phyloP scores from a whole-genome alignment of 2,888 invertebrate species.

The Mimachlamys varia region DNA sequence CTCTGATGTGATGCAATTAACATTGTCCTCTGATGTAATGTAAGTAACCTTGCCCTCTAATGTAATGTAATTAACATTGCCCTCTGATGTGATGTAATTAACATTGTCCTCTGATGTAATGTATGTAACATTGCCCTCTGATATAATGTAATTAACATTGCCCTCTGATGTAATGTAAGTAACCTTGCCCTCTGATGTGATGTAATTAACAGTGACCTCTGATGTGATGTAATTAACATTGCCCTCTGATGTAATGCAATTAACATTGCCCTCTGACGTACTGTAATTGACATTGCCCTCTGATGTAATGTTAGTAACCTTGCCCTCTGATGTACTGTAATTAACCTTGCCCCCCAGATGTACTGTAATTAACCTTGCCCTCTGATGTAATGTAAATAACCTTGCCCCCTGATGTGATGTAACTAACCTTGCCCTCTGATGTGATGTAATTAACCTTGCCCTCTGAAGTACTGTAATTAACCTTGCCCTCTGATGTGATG shows the following conservation, averaged over 20 bases:
- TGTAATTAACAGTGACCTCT: neutral
- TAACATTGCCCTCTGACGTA: no score
- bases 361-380: neutral
- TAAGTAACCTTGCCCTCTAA: neutral
- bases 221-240: no score
- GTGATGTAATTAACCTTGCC: no score
- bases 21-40: neutral
- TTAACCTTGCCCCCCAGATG: no score
- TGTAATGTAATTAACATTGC: no score
- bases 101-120: no score
- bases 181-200: neutral
- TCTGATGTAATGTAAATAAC: no score
- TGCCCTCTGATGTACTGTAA: neutral
- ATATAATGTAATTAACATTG: neutral
- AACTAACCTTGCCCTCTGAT: neutral
- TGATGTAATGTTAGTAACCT: neutral
- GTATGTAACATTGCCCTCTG: no score
- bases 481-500: no score
- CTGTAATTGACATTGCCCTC: no score
- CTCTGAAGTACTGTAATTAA: neutral
- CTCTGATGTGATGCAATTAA: no score
- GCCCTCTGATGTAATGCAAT: neutral
- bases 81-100: neutral
- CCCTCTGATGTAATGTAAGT: no score
- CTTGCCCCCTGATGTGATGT: neutral